Evolutionary conservation across 2,888 invertebrate species (phyloP), one percentile per base, ranked within the genome.

Genomic region (Pogonocherus hispidulus): DNA sequence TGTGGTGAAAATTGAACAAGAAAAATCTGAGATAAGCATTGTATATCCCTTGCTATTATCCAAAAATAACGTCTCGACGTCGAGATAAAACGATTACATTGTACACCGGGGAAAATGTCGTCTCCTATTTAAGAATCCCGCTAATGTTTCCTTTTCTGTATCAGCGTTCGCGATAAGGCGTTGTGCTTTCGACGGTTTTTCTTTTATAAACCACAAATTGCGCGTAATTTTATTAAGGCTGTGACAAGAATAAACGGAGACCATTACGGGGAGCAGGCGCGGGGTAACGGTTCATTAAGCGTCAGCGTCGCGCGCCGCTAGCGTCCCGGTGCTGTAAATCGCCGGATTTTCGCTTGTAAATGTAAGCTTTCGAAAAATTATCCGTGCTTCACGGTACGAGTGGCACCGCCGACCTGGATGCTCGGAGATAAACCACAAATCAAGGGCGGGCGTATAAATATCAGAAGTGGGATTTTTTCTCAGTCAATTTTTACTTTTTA

Each of bases 321-420:
- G 55, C 20, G 18, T n/a, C 41, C 41, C 41, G 18, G 18, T 16
- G 35, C 23, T 49, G 77, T 77, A 78, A 78, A 79, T 78, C 76
- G 76, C 76, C 75, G 78, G 79, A 79, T 78, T 78, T 78, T 67
- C 78, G 76, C 76, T 75, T 76, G 78, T 77, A 78, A 78, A 78
- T 78, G 79, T 76, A 75, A 78, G 77, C 79, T 77, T 78, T 79
- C 76, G 77, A 78, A 78, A 78, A 78, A 79, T 79, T 78, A 78
- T 79, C 77, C 78, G 67, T 64, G 66, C 78, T 79, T 78, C 72
- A 79, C 79, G 78, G 74, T 76, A 77, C 74, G 71, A 74, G 72
- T 71, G 76, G 75, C 77, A 77, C 71, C 75, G 75, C 72, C 76
- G 79, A 77, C 57, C 72, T 74, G 76, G 69, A 74, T 70, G 67